A percentile compares a stretch with the other conserved stretches of the same genome.
Conservation (phyloP, 2,888 invertebrate species). For the Synergus umbraculus region DNA sequence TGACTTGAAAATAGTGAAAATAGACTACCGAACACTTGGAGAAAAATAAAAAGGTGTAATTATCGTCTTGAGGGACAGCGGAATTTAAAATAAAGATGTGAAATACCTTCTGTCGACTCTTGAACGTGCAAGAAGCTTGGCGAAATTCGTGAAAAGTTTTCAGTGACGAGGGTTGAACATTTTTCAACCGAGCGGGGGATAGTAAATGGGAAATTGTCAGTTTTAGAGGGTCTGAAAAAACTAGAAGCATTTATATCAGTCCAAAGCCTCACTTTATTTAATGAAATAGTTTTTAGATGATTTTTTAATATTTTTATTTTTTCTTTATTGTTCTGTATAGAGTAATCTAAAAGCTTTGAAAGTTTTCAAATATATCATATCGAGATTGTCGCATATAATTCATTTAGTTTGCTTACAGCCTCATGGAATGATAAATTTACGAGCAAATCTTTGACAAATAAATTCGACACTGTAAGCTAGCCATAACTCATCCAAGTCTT, state of each 20-base stretch:
- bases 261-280: neutral
- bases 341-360: neutral
- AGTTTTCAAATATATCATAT: neutral
- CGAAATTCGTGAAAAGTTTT: neutral
- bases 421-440: slow-evolving; percentile 17
- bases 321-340: neutral
- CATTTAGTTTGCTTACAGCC: neutral
- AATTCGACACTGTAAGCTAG: neutral
- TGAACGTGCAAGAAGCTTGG: neutral
- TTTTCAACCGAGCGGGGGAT: neutral
- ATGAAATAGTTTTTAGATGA: neutral
- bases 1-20: neutral
- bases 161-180: slow-evolving; percentile 8
- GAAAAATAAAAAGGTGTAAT: slow-evolving; percentile 5
- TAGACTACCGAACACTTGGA: neutral
- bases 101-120: neutral
- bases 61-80: neutral
- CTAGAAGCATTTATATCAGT: neutral
- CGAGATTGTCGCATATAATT: neutral
- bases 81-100: slow-evolving; percentile 26
- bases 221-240: neutral
- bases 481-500: slow-evolving; percentile 14
- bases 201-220: slow-evolving; percentile 14
- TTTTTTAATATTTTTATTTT: neutral
- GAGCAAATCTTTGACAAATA: neutral